A percentile compares a stretch with the other conserved stretches of the same genome.
phyloP scores from a whole-genome alignment of 2,888 invertebrate genomes.

The Mimachlamys varia region DNA sequence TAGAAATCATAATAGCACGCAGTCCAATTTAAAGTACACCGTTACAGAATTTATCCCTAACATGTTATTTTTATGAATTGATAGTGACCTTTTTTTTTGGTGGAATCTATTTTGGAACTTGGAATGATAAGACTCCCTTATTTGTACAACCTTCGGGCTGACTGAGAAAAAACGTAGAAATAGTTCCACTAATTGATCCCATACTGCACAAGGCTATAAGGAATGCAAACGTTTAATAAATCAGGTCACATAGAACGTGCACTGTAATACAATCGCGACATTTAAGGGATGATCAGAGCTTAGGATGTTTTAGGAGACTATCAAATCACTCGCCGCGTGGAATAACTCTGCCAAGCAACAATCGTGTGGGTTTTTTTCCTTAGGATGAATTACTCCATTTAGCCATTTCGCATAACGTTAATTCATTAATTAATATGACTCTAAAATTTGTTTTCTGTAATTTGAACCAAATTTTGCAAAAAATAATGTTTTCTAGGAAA shows the following conservation, averaged over 20 bases:
- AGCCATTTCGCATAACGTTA: not conserved
- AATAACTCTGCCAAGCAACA: not conserved
- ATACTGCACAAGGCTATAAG: not conserved
- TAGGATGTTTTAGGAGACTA: not conserved
- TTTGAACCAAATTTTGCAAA: not conserved
- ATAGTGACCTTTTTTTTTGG: too few species aligned
- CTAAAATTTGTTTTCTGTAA: not conserved
- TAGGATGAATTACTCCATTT: not conserved
- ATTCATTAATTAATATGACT: not conserved
- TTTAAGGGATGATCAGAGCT: not conserved
- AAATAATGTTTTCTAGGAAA: not conserved
- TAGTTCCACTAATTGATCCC: not conserved
- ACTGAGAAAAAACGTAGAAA: not conserved
- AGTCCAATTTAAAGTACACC: too few species aligned
- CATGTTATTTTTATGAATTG: too few species aligned
- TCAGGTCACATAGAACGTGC: not conserved
- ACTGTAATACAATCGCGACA: not conserved
- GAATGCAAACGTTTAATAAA: not conserved
- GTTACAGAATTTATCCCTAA: too few species aligned
- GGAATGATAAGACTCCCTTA: not conserved
- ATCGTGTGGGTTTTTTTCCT: not conserved
- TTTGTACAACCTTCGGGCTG: not conserved
- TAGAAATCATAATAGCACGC: too few species aligned
- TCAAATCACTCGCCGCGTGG: not conserved
- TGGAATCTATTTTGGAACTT: not conserved